These are phyloP conservation scores for Sisor rabdophorus DNA, from an alignment of 2,113 vertebrate genomes.

Conservation along the genomic window DNA sequence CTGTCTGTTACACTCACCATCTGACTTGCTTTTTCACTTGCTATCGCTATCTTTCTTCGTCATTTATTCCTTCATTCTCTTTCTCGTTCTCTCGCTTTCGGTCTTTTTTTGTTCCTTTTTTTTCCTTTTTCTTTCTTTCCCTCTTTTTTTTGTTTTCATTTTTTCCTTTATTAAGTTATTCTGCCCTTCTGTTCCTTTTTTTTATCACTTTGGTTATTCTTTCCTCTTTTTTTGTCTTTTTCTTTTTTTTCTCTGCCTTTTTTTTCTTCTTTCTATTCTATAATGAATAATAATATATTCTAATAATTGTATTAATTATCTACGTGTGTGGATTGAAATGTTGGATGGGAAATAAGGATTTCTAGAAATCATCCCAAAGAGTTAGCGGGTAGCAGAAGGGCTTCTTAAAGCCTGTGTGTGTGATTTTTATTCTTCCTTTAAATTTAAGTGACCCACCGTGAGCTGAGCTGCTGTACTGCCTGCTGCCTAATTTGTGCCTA, in stretches of 20 bases:
- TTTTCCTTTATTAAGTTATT: not conserved
- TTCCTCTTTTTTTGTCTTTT: not conserved
- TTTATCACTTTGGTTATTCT: not conserved
- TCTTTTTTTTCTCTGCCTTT: slow-evolving; percentile 2
- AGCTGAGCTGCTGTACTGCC: not conserved
- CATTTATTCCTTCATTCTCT: not conserved
- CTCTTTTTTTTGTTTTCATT: not conserved
- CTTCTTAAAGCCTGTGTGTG: not conserved
- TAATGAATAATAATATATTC: too few species aligned
- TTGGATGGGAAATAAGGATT: not conserved
- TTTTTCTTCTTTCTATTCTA: not conserved
- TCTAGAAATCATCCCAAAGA: not conserved
- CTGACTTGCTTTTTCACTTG: too few species aligned
- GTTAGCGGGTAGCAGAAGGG: not conserved
- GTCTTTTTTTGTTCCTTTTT: not conserved
- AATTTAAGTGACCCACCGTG: not conserved
- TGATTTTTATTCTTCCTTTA: not conserved
- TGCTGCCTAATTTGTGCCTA: not conserved
- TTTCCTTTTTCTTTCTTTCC: not conserved
- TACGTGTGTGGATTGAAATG: not conserved
- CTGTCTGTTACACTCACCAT: too few species aligned
- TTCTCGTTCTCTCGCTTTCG: slow-evolving; percentile 17
- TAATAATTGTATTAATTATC: not conserved
- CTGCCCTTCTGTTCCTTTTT: not conserved
- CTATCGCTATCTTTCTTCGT: slow-evolving; percentile 32